Percentiles rank a stretch among this genome's conserved stretches.
Evolutionary conservation across 2,888 invertebrate species (phyloP).

Genomic region (Melanchra persicariae): DNA sequence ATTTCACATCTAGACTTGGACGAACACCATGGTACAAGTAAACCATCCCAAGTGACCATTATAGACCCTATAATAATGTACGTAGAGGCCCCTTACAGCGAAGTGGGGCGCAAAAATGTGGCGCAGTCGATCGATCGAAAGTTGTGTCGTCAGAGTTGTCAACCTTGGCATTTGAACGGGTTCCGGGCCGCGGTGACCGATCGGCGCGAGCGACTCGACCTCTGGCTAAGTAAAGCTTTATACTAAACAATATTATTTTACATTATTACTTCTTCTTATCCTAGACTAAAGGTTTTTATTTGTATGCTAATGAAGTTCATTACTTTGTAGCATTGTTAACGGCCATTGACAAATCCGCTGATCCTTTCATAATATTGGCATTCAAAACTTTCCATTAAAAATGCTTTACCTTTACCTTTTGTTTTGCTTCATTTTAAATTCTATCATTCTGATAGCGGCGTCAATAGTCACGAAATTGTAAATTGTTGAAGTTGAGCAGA

Average conservation of each 20-base stretch:
- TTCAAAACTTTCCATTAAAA: slow-evolving; percentile 1
- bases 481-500: neutral
- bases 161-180: slow-evolving; percentile 91
- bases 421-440: slow-evolving; percentile 5
- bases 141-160: slow-evolving; percentile 90
- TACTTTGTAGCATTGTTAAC: neutral
- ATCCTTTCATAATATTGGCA: slow-evolving; percentile 8
- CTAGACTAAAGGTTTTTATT: slow-evolving; percentile 21
- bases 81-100: slow-evolving; percentile 48
- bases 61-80: slow-evolving; percentile 33
- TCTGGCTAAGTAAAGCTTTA: slow-evolving; percentile 73
- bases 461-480: neutral
- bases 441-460: neutral
- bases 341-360: neutral
- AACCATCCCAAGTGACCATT: slow-evolving; percentile 24
- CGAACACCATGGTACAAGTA: slow-evolving; percentile 11
- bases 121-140: slow-evolving; percentile 88
- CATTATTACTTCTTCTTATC: slow-evolving; percentile 44
- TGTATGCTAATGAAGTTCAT: slow-evolving; percentile 4
- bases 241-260: slow-evolving; percentile 60
- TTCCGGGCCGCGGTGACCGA: slow-evolving; percentile 86
- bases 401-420: no score
- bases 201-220: slow-evolving; percentile 76
- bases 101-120: slow-evolving; percentile 89
- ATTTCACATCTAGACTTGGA: slow-evolving; percentile 35